These are phyloP conservation scores for Melanostoma mellinum DNA, from an alignment of 2,888 invertebrate genomes.

Conservation along the genomic window DNA sequence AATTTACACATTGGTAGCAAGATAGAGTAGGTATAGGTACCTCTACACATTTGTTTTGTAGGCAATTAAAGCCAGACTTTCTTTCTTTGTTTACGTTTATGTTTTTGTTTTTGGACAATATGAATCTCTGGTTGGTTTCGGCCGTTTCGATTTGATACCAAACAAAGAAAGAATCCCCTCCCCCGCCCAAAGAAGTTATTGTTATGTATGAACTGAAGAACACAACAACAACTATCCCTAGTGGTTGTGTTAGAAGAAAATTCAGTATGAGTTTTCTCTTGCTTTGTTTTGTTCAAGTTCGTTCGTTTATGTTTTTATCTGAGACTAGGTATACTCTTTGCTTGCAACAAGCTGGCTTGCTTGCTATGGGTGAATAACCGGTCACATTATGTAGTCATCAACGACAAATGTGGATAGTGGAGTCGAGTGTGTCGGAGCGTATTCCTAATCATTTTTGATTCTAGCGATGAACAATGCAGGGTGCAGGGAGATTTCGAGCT, in stretches of 20 bases:
- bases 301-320: slow-evolving; percentile 59
- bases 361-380: slow-evolving; percentile 71
- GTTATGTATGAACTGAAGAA: too few relatives aligned
- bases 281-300: slow-evolving; percentile 60
- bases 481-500: neutral
- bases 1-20: neutral
- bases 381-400: slow-evolving; percentile 65
- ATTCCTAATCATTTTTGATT: slow-evolving; percentile 43
- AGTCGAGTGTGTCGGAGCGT: slow-evolving; percentile 10
- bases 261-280: slow-evolving; percentile 35
- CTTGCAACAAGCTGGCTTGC: slow-evolving; percentile 16
- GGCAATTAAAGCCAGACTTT: slow-evolving; percentile 8
- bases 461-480: neutral
- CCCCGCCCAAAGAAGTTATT: too few relatives aligned
- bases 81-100: slow-evolving; percentile 52
- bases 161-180: too few relatives aligned
- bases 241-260: slow-evolving; percentile 9
- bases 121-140: too few relatives aligned
- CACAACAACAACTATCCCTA: too few relatives aligned
- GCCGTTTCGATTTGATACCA: too few relatives aligned
- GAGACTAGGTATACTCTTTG: slow-evolving; percentile 41
- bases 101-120: slow-evolving; percentile 30
- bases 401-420: slow-evolving; percentile 45
- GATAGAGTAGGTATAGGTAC: too few relatives aligned
- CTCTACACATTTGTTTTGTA: neutral